These are phyloP conservation scores for Hyles euphorbiae DNA, from an alignment of 1,140 invertebrate genomes.

Conservation along the genomic window DNA sequence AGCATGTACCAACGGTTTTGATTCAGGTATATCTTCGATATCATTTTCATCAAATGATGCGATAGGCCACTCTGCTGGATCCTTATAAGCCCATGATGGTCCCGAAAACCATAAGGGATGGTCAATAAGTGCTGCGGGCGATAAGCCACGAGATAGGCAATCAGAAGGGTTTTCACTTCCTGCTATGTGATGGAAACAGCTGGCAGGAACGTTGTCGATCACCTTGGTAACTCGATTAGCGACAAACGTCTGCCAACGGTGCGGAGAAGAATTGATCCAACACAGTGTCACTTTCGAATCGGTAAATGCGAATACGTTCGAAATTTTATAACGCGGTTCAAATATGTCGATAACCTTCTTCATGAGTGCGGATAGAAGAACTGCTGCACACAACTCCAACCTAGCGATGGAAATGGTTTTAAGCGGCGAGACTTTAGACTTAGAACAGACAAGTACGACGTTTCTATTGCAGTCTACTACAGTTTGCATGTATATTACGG, in stretches of 20 bases:
- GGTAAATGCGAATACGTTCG: too few species aligned
- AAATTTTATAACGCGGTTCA: too few species aligned
- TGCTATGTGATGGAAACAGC: too few species aligned
- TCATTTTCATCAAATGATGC: background rate
- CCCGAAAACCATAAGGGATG: constrained; percentile 3
- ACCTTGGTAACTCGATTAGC: too few species aligned
- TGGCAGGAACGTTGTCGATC: too few species aligned
- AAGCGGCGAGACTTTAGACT: constrained; percentile 20
- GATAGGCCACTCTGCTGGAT: background rate
- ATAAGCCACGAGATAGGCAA: constrained; percentile 2
- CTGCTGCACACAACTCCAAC: too few species aligned
- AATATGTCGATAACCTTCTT: too few species aligned
- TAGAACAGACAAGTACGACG: constrained; percentile 21
- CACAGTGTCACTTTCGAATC: too few species aligned
- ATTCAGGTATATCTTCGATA: background rate
- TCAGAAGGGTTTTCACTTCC: background rate
- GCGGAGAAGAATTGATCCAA: too few species aligned
- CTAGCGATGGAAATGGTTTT: too few species aligned
- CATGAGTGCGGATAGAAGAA: too few species aligned
- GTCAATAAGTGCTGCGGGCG: background rate
- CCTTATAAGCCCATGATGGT: background rate
- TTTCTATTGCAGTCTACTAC: background rate
- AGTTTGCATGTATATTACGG: constrained; percentile 33
- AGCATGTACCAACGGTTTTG: background rate
- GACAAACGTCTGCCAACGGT: too few species aligned